Evolutionary conservation across 2,797 vertebrate species (phyloP).

Genomic region (Tokudaia tokunoshimensis): DNA sequence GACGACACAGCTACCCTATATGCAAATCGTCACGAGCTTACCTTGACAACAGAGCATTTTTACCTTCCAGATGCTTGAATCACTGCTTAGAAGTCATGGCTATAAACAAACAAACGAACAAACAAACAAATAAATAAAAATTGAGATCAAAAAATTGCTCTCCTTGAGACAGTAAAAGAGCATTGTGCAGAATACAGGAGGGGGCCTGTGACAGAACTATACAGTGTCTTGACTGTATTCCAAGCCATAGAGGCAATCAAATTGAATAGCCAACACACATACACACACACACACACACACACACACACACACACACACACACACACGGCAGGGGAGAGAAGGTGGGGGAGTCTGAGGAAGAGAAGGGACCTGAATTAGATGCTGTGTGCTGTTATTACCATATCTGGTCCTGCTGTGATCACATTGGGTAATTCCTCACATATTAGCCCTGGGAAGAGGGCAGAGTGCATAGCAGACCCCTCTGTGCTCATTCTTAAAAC

Average conservation of each 20-base stretch:
- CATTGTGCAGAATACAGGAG: neutral
- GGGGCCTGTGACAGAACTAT: neutral
- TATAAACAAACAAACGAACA: neutral
- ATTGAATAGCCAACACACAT: neutral
- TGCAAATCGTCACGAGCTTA: neutral
- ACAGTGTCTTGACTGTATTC: neutral
- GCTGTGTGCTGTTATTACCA: neutral
- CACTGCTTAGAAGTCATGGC: neutral
- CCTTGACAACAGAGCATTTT: neutral
- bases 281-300: neutral
- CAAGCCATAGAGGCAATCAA: neutral
- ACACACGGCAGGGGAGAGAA: neutral
- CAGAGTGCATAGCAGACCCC: neutral
- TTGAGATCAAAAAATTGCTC: neutral
- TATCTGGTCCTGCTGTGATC: neutral
- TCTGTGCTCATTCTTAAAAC: constrained; percentile 13
- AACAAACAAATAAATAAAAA: neutral
- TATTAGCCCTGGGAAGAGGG: neutral
- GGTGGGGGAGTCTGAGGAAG: neutral
- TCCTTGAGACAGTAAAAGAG: constrained; percentile 24
- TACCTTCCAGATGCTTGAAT: neutral
- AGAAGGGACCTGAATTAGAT: neutral
- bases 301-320: neutral
- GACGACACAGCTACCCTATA: neutral
- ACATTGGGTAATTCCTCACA: neutral